Evolutionary conservation across 1,140 invertebrate genomes (phyloP).

Genomic region (Panagrolaimus sp.): DNA sequence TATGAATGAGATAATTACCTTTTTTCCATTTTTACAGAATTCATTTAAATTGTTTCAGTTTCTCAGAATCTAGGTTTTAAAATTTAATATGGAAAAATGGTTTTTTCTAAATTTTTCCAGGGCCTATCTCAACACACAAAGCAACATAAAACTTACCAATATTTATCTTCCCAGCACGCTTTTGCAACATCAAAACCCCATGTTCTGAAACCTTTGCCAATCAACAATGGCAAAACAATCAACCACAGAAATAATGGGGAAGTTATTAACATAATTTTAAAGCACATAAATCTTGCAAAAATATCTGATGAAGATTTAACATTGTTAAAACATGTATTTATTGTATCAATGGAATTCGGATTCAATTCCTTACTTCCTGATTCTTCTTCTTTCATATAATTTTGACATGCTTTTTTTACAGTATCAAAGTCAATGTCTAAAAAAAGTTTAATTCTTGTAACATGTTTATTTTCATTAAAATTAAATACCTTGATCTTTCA

Average conservation of each 20-base stretch:
- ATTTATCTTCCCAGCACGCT: slow-evolving; percentile 33
- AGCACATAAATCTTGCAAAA: too few relatives aligned
- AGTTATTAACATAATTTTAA: slow-evolving; percentile 23
- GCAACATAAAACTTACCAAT: slow-evolving; percentile 31
- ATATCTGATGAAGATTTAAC: slow-evolving; percentile 25
- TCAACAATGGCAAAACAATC: slow-evolving; percentile 32
- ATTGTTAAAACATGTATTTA: slow-evolving; percentile 30
- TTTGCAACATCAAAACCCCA: slow-evolving; percentile 29
- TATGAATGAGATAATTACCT: too few relatives aligned
- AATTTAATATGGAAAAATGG: too few relatives aligned
- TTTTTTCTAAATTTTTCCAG: too few relatives aligned
- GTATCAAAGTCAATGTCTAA: slow-evolving; percentile 35
- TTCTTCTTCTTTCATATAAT: slow-evolving; percentile 29
- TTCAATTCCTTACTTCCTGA: slow-evolving; percentile 35
- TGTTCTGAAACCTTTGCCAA: slow-evolving; percentile 26
- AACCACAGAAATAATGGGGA: slow-evolving; percentile 28
- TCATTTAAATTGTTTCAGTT: too few relatives aligned
- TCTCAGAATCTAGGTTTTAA: too few relatives aligned
- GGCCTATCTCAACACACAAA: too few relatives aligned
- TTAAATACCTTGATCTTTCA: too few relatives aligned
- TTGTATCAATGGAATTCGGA: not conserved
- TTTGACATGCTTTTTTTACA: slow-evolving; percentile 24
- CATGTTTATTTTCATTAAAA: not conserved
- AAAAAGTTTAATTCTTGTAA: not conserved
- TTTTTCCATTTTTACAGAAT: too few relatives aligned